These are phyloP conservation scores for Caenorhabditis angaria DNA, from an alignment of 2,888 invertebrate species.

Conservation along the genomic window DNA sequence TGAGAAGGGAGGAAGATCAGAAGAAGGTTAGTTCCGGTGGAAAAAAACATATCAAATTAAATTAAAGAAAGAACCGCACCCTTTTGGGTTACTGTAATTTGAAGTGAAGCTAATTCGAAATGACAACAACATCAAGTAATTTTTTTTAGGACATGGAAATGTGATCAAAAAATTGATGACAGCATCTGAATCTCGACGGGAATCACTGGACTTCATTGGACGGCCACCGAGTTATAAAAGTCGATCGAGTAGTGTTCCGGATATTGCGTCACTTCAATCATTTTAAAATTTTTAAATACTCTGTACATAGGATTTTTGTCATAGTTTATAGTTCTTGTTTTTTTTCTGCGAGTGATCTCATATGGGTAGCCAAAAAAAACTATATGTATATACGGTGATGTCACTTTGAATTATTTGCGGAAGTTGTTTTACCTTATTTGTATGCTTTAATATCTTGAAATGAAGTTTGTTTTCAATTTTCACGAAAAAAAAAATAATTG, in stretches of 20 bases:
- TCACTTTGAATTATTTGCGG: background rate
- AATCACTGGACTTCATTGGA: constrained; percentile 17
- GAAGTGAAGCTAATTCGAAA: background rate
- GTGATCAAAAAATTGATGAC: constrained; percentile 10
- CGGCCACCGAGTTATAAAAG: constrained; percentile 36
- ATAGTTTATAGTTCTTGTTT: background rate
- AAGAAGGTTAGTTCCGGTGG: constrained; percentile 23
- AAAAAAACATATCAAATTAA: constrained; percentile 8
- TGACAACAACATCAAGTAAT: too few species aligned
- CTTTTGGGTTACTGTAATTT: background rate
- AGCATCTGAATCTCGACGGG: constrained; percentile 9
- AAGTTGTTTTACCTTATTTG: background rate
- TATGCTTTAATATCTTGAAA: background rate
- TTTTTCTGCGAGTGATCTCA: background rate
- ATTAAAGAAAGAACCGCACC: background rate
- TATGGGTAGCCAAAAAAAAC: constrained; percentile 1
- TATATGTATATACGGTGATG: constrained; percentile 2
- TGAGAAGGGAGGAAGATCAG: constrained; percentile 18
- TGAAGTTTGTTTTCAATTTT: background rate
- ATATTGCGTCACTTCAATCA: constrained; percentile 30
- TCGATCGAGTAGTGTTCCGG: constrained; percentile 35
- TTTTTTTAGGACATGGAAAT: background rate
- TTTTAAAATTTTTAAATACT: constrained; percentile 6
- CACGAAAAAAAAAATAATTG: too few species aligned
- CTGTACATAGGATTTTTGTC: background rate